Percentiles rank a stretch among this genome's conserved stretches.
Evolutionary conservation across 64 coral and sea anemone species (phyloP).

Genomic region (Porites lutea): DNA sequence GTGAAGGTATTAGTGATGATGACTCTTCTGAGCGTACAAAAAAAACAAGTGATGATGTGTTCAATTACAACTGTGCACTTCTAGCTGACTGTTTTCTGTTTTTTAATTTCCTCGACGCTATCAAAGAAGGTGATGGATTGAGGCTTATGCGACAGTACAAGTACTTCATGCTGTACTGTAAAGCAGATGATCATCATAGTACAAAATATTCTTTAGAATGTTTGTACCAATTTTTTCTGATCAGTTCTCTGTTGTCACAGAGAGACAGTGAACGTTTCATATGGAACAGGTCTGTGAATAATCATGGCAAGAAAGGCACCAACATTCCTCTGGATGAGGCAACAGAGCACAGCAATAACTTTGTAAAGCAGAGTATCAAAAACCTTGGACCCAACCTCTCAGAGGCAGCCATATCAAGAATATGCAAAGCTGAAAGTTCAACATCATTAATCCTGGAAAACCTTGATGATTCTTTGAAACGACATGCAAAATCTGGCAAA

Average conservation of each 20-base stretch:
- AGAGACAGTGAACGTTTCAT: slow-evolving; percentile 46
- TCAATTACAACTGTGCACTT: slow-evolving; percentile 6
- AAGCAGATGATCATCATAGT: slow-evolving; percentile 67
- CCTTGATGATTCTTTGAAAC: slow-evolving; percentile 41
- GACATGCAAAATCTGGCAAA: slow-evolving; percentile 47
- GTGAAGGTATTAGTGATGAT: not conserved
- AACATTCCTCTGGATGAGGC: slow-evolving; percentile 75
- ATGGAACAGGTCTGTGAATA: slow-evolving; percentile 50
- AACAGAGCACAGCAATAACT: slow-evolving; percentile 73
- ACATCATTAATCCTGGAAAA: slow-evolving; percentile 52
- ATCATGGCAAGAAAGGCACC: slow-evolving; percentile 26
- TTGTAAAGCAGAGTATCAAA: slow-evolving; percentile 57
- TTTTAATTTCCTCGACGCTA: slow-evolving; percentile 51
- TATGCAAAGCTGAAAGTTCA: slow-evolving; percentile 51
- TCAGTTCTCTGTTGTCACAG: slow-evolving; percentile 24
- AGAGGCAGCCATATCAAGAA: slow-evolving; percentile 50
- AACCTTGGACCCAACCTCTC: slow-evolving; percentile 69
- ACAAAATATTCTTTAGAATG: slow-evolving; percentile 36
- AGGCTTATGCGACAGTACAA: slow-evolving; percentile 73
- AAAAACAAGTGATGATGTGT: slow-evolving; percentile 6
- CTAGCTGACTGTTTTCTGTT: slow-evolving; percentile 40
- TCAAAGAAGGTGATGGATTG: slow-evolving; percentile 76
- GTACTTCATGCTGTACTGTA: slow-evolving; percentile 80
- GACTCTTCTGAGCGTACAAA: not conserved
- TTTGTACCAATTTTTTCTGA: slow-evolving; percentile 48